Base-by-base conservation (phyloP, 2,797 vertebrate genomes). In the Erpetoichthys calabaricus region DNA sequence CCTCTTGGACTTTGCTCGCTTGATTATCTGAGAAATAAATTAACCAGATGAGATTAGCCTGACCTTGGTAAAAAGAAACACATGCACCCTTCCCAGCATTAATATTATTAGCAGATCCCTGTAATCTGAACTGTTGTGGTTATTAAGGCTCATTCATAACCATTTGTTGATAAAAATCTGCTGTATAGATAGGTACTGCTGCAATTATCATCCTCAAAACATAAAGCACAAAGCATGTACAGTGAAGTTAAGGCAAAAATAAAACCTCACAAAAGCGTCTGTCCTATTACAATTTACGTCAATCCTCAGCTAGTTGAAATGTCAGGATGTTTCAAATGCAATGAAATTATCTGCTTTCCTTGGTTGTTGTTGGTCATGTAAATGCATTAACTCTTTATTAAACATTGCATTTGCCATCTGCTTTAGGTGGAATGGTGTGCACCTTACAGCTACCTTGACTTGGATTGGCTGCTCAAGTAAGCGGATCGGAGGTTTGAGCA, bases 321-420 rank as follows among this genome's bases (percentile, higher is more conserved):
- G 77, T 79, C 77, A 82, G 67, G 53, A 66, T 70, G 72, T 67
- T 76, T 73, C 78, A 75, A 70, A 71, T 74, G 72, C 81, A 83
- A 75, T 75, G 41, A 76, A 79, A 77, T 75, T 59, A 73, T 72
- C 73, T 68, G 62, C 68, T 79, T 74, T 68, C 73, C 73, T 75
- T 74, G 64, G 69, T 73, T 74, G 73, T 74, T 79, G 75, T 74
- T 73, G 69, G 71, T 66, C 68, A 64, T 67, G 44, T 67, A 77
- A 76, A 80, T 80, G 78, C 72, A 73, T 76, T 76, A 70, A 74
- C 73, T 77, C 74, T 84, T 83, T 79, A 84, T 76, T 83, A 87
- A 86, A 84, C 82, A 84, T 85, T 73, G 82, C 74, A 70, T 71
- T 73, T 70, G 71, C 84, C 82, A 84, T 86, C 85, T 87, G 83